A percentile compares a stretch with the other conserved stretches of the same genome.
phyloP scores from a whole-genome alignment of 2,888 invertebrate genomes.

The Mellilla xanthometata region DNA sequence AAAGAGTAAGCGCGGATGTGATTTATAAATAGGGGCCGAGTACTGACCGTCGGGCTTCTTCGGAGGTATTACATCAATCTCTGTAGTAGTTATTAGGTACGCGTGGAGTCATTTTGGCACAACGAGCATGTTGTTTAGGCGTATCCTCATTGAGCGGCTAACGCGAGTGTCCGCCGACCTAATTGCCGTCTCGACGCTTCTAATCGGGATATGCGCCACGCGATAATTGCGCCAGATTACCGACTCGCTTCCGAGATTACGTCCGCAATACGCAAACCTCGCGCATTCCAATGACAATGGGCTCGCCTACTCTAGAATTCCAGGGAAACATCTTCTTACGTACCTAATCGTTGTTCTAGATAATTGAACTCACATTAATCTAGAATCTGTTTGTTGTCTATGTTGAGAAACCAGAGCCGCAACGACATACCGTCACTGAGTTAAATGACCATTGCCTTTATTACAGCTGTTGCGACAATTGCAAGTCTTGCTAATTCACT shows the following conservation, averaged over 20 bases:
- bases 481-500: slow-evolving; percentile 77
- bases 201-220: slow-evolving; percentile 81
- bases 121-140: slow-evolving; percentile 72
- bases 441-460: slow-evolving; percentile 61
- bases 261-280: slow-evolving; percentile 19
- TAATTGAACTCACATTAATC: slow-evolving; percentile 21
- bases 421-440: slow-evolving; percentile 38
- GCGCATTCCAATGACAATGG: slow-evolving; percentile 25
- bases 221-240: slow-evolving; percentile 78
- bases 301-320: slow-evolving; percentile 13
- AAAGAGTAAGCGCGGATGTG: slow-evolving; percentile 68
- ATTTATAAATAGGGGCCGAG: slow-evolving; percentile 69
- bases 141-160: slow-evolving; percentile 80
- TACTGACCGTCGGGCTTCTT: slow-evolving; percentile 59
- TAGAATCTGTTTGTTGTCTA: slow-evolving; percentile 9
- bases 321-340: slow-evolving; percentile 11
- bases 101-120: slow-evolving; percentile 56
- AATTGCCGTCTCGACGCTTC: slow-evolving; percentile 75
- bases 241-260: slow-evolving; percentile 37
- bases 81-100: slow-evolving; percentile 57
- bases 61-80: slow-evolving; percentile 49
- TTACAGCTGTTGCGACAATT: slow-evolving; percentile 70
- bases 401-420: slow-evolving; percentile 15
- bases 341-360: slow-evolving; percentile 9
- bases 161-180: slow-evolving; percentile 80